phyloP scores from a whole-genome alignment of 2,113 vertebrate genomes.

The Hipposideros armiger region DNA sequence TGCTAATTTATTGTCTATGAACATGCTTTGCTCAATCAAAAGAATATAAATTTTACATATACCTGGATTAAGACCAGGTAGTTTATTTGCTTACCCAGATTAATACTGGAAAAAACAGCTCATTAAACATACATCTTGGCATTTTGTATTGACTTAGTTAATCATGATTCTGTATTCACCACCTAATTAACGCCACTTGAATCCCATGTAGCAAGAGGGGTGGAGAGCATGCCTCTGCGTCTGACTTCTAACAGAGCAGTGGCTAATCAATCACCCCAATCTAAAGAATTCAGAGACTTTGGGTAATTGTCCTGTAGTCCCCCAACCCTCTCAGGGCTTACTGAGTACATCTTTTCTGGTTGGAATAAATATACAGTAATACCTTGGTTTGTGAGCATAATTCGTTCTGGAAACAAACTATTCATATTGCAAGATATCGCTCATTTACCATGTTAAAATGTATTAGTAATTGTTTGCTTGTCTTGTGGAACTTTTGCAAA shows the following conservation, averaged over 20 bases:
- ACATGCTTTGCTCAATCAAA: slow-evolving; percentile 27
- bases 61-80: slow-evolving; percentile 57
- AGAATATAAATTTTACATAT: slow-evolving; percentile 45
- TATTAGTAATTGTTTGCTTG: no score
- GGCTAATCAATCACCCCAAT: neutral
- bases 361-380: neutral
- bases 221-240: neutral
- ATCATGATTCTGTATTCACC: slow-evolving; percentile 44
- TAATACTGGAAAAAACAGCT: slow-evolving; percentile 31
- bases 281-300: neutral
- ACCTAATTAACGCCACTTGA: slow-evolving; percentile 57
- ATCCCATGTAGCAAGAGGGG: neutral
- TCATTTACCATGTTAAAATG: no score
- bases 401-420: no score
- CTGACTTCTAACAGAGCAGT: neutral
- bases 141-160: slow-evolving; percentile 68
- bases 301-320: neutral
- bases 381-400: no score
- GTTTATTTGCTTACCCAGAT: slow-evolving; percentile 56
- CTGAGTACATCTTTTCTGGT: neutral
- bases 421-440: no score
- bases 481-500: no score
- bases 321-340: neutral
- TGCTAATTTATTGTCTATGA: slow-evolving; percentile 49
- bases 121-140: slow-evolving; percentile 50